Base-by-base conservation (phyloP, 2,797 vertebrate genomes). In the Lepilemur ruficaudatus region DNA sequence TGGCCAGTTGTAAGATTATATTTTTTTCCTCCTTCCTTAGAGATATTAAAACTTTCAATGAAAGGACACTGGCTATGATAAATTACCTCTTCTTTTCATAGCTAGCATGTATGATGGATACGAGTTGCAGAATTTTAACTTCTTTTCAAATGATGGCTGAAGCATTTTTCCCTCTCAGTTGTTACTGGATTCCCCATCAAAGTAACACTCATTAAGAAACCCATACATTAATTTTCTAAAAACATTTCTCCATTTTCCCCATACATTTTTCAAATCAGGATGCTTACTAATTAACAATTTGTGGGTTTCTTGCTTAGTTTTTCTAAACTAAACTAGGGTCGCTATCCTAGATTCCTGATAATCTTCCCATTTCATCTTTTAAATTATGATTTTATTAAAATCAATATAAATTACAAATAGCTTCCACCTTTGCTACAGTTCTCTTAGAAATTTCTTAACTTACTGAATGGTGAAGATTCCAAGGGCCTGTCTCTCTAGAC, bases 341-440 rank as follows among this genome's bases (percentile, higher is more conserved):
- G 79, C 70, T 86, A 92, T n/a, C 13, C 30, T 79, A 86, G 52
- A 59, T 94, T 97, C 86, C 89, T 92, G 11, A 61, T 75, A 85
- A 96, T 41, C n/a, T 94, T 93, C 86, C 75, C 67, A 75, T 72
- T 70, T 93, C 35, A 67, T 82, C 65, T 91, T 55, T 70, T 89
- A 93, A 92, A 72, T 90, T 83, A 97, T 6, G 70, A 95, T 90
- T 93, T 97, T 91, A 94, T 89, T 96, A 97, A 97, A 96, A 96
- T 97, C 91, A 96, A 96, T 67, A 81, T 82, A 97, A 96, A 95
- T 93, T 91, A 96, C 76, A 94, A 94, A 50, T 32, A 95, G 57
- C 75, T 89, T 72, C 55, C 79, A 82, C 59, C 55, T 95, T 91
- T 93, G 80, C 46, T 93, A 86, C 8, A 83, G 65, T 93, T 91